Evolutionary conservation across 2,888 invertebrate genomes (phyloP).

Genomic region (Campopleginae sp.): DNA sequence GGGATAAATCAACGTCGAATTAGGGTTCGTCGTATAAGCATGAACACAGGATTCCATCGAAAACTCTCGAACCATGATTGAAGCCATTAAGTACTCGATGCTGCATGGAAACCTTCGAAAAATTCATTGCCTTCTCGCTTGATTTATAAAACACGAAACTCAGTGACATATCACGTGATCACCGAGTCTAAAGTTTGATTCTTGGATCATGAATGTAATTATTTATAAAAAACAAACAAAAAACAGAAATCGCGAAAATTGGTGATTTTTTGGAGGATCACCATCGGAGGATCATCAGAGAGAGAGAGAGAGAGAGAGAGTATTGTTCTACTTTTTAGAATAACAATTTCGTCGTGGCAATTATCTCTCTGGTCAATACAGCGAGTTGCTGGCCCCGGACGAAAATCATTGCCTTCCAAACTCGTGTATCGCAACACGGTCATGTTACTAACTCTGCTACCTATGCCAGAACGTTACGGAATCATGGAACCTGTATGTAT

Average conservation of each 20-base stretch:
- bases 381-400: slow-evolving; percentile 7
- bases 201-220: too few relatives aligned
- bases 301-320: too few relatives aligned
- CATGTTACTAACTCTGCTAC: slow-evolving; percentile 73
- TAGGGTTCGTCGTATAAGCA: slow-evolving; percentile 20
- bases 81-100: neutral
- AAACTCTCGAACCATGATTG: slow-evolving; percentile 7
- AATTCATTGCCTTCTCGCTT: neutral
- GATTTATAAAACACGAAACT: too few relatives aligned
- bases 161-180: too few relatives aligned
- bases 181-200: too few relatives aligned
- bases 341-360: neutral
- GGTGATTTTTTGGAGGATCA: too few relatives aligned
- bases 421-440: slow-evolving; percentile 77
- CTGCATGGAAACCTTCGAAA: neutral
- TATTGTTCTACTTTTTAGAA: neutral
- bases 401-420: slow-evolving; percentile 64
- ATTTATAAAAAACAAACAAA: too few relatives aligned
- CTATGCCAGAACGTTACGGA: slow-evolving; percentile 62
- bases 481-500: slow-evolving; percentile 45
- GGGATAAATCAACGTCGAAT: slow-evolving; percentile 16
- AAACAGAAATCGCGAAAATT: too few relatives aligned
- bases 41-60: slow-evolving; percentile 9
- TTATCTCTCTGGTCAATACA: neutral
- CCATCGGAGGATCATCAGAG: too few relatives aligned